Evolutionary conservation across 2,888 invertebrate species (phyloP).

Genomic region (Linnaemya tessellans): DNA sequence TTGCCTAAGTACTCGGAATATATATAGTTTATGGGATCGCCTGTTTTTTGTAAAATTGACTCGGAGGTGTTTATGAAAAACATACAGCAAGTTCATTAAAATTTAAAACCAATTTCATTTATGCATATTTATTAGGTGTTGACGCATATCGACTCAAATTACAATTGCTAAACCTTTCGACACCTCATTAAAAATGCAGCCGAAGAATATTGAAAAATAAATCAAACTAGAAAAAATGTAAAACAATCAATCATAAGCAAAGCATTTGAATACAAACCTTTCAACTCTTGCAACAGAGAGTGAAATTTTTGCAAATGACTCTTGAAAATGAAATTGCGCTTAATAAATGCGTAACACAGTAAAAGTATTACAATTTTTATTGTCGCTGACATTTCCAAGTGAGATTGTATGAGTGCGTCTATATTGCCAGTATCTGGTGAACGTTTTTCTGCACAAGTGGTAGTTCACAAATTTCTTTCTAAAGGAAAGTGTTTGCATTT

Average conservation of each 20-base stretch:
- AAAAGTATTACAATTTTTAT: no score
- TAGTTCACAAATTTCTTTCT: neutral
- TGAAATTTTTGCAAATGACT: neutral
- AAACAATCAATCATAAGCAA: constrained; percentile 59
- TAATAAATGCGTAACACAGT: no score
- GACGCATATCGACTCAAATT: constrained; percentile 19
- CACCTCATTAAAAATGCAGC: constrained; percentile 28
- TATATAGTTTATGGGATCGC: no score
- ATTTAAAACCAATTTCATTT: neutral
- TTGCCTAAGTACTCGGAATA: no score
- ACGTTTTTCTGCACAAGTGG: neutral
- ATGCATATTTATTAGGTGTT: neutral
- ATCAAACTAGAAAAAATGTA: neutral
- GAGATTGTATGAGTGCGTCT: no score
- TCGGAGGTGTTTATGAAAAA: no score
- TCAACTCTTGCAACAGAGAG: constrained; percentile 45
- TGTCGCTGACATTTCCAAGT: no score
- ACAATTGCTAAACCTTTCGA: constrained; percentile 34
- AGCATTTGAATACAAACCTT: constrained; percentile 25
- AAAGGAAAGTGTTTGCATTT: neutral
- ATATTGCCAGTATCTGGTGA: no score
- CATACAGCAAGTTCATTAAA: no score
- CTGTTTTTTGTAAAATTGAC: no score
- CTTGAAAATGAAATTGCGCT: no score
- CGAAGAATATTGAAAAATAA: neutral